Percentiles rank a stretch among this genome's conserved stretches.
Evolutionary conservation across 2,888 invertebrate genomes (phyloP).

Genomic region (Tetragnatha montana): DNA sequence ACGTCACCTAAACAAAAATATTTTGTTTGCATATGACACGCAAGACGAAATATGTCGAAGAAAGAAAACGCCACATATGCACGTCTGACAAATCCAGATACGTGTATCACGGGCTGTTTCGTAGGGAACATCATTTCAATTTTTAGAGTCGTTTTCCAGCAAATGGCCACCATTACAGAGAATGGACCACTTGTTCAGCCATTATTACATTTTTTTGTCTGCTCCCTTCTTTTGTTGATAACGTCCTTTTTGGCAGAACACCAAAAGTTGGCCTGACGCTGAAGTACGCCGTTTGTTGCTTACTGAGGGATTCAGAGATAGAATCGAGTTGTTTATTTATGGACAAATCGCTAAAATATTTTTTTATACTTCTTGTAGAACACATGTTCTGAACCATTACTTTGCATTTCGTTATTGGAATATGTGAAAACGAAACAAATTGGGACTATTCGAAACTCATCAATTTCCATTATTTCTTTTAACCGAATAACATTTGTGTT

Average conservation of each 20-base stretch:
- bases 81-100: conserved; percentile 24
- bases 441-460: neutral
- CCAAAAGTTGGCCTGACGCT: conserved; percentile 12
- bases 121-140: conserved; percentile 44
- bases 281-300: conserved; percentile 34
- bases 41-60: neutral
- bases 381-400: no score
- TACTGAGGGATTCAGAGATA: neutral
- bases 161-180: conserved; percentile 49
- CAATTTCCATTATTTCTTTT: neutral
- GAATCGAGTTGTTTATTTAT: neutral
- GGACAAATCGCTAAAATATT: no score
- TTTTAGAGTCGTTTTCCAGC: conserved; percentile 43
- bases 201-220: conserved; percentile 18
- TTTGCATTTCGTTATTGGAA: no score
- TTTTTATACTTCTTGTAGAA: no score
- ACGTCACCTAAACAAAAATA: neutral
- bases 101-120: conserved; percentile 26
- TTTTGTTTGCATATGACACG: neutral
- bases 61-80: neutral
- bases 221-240: conserved; percentile 16
- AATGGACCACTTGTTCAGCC: conserved; percentile 57
- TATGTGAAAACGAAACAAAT: no score
- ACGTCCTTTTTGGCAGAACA: conserved; percentile 38
- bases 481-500: neutral